Evolutionary conservation across 2,113 vertebrate species (phyloP), one percentile per base, ranked within the genome.

Genomic region (Chunga burmeisteri): DNA sequence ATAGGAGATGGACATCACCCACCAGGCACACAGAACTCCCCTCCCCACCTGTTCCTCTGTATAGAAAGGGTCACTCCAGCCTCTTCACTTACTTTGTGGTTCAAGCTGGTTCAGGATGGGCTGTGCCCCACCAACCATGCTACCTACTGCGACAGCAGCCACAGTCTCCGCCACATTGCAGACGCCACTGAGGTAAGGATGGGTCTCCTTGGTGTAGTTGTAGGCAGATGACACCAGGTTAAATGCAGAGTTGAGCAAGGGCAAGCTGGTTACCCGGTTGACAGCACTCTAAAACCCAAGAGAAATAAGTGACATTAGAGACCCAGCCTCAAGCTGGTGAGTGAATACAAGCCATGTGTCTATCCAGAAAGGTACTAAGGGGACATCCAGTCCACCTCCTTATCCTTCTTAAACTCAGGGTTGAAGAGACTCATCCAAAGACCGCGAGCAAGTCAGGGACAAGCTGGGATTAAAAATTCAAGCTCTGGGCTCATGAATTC

Each of bases 61-160:
- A 17, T 19, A 25, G 49, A 34, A 6, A 17, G 55, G 67, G 16
- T 16, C 10, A 3, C 74, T 38, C 18, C 46, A 21, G 77, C 68
- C 61, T 66, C 81, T 16, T 50, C 67, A 98, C 99, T 98, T 87
- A 99, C 99, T 97, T 86, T 99, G 99, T 6, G 99, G 99, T 85
- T 99, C 99, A 23, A 99, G 98, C 14, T 98, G 98, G 96, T 98
- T 97, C 79, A 99, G 86, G 47, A 99, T 94, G 53, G 99, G 99
- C 93, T 99, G 99, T 36, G 99, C 98, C 15, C 99, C 99, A 0
- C 98, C 98, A 20, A 98, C 95, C 6, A 99, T 98, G 0, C 98
- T 98, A 10, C 98, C 98, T 13, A 98, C 96, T 13, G 99, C 97
- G 0, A 98, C 98, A 4, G 98, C 98, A 26, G 98, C 98, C 52